phyloP scores from a whole-genome alignment of 2,888 invertebrate genomes.

The Pecten maximus region DNA sequence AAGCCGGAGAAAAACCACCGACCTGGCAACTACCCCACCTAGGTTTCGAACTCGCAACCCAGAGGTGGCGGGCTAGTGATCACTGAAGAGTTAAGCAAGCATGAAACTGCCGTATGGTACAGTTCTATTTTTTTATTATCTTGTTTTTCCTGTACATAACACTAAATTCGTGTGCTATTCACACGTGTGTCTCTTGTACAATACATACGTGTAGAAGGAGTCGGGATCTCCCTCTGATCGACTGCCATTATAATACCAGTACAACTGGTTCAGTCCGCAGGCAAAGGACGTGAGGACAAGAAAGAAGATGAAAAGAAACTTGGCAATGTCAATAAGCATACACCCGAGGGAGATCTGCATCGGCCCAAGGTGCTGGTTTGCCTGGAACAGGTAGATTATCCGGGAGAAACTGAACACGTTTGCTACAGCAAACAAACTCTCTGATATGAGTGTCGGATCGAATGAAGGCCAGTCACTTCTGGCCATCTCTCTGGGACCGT shows the following conservation, averaged over 20 bases:
- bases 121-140: too few relatives aligned
- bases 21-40: too few relatives aligned
- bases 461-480: constrained; percentile 83
- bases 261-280: constrained; percentile 89
- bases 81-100: too few relatives aligned
- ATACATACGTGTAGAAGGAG: constrained; percentile 76
- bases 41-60: too few relatives aligned
- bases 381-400: constrained; percentile 85
- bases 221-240: constrained; percentile 62
- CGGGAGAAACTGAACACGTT: constrained; percentile 85
- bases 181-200: too few relatives aligned
- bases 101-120: too few relatives aligned
- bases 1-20: too few relatives aligned
- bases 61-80: too few relatives aligned
- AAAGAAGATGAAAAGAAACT: constrained; percentile 84
- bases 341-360: constrained; percentile 85
- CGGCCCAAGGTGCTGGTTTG: constrained; percentile 85
- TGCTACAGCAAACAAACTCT: constrained; percentile 85
- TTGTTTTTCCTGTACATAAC: too few relatives aligned
- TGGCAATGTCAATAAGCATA: constrained; percentile 85
- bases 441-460: constrained; percentile 85
- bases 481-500: constrained; percentile 80
- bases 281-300: constrained; percentile 84
- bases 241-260: constrained; percentile 83
- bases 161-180: too few relatives aligned